Base-by-base conservation (phyloP, 1,140 invertebrate species). In the Dreissena polymorpha region DNA sequence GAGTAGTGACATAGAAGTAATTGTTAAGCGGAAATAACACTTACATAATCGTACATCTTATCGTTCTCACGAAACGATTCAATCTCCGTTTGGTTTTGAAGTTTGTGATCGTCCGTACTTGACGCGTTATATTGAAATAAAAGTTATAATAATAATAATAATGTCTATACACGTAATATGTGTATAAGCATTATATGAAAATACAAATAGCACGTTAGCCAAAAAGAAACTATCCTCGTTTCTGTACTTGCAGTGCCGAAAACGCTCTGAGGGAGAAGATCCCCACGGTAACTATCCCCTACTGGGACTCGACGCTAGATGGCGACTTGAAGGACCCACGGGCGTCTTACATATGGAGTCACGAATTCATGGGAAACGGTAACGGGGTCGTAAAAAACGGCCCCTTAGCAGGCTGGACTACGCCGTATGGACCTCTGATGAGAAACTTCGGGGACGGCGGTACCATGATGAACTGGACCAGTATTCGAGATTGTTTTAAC, bases 291-390 rank as follows among this genome's bases (percentile, higher is more conserved):
- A 89, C 89, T 14, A 76, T 93, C 10, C 93, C 93, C 7, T 93
- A 93, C 86, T 93, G 93, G 91, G 93, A 93, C 81, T 89, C 88
- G 12, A 89, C 91, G 0, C 51, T 93, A 55, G 93, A 93, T 76
- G 72, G 81, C 18, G 88, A 88, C 57, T 70, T 93, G 6, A 85
- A 87, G 0, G 88, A 93, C 83, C 84, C 89, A 6, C 87, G 89
- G 7, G 84, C 91, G 39, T 94, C 93, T 13, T 88, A 92, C 50
- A 86, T 93, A 16, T 94, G 91, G 86, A 90, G 87, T 25, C 63
- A 82, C 0, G 68, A 90, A n/a, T 92, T 94, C 73, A 70, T 93
- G 60, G 93, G 93, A 10, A 91, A 91, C 67, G 89, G 88, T 21
- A 90, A 91, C 80, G 93, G 93, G 25, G 89, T 87, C n/a, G 92